A percentile compares a stretch with the other conserved stretches of the same genome.
phyloP scores from a whole-genome alignment of 2,113 vertebrate species.

The Eubucco bourcierii region DNA sequence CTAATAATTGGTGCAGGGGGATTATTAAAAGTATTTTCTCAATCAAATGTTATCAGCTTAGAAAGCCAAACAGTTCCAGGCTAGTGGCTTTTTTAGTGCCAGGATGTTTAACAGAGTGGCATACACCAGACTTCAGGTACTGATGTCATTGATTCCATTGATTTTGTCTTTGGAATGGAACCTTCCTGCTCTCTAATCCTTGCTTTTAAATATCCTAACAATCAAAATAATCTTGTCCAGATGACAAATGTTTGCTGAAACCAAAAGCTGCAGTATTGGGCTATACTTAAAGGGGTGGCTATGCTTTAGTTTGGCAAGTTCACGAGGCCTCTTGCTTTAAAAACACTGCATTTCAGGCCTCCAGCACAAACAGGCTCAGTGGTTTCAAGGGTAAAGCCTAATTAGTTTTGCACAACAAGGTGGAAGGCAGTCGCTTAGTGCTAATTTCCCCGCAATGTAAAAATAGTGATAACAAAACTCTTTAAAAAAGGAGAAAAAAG shows the following conservation, averaged over 20 bases:
- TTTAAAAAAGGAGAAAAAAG: no score
- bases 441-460: neutral
- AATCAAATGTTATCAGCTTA: constrained; percentile 55
- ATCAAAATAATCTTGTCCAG: neutral
- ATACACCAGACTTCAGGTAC: neutral
- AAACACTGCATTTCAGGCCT: neutral
- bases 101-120: neutral
- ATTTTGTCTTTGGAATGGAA: constrained; percentile 5
- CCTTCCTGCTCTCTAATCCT: neutral
- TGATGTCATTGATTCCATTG: neutral
- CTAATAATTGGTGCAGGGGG: constrained; percentile 57
- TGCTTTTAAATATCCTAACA: neutral
- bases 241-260: constrained; percentile 6
- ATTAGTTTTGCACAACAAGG: neutral
- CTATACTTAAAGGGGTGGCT: neutral
- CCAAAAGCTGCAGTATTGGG: neutral
- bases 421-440: neutral
- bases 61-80: constrained; percentile 9
- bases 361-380: neutral
- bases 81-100: neutral
- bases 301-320: neutral
- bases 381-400: neutral
- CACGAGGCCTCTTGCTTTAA: neutral
- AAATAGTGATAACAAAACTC: neutral
- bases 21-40: constrained; percentile 68